Percentiles rank a stretch among this genome's conserved stretches.
Evolutionary conservation across 1,140 invertebrate genomes (phyloP).

Genomic region (Chionoecetes opilio): DNA sequence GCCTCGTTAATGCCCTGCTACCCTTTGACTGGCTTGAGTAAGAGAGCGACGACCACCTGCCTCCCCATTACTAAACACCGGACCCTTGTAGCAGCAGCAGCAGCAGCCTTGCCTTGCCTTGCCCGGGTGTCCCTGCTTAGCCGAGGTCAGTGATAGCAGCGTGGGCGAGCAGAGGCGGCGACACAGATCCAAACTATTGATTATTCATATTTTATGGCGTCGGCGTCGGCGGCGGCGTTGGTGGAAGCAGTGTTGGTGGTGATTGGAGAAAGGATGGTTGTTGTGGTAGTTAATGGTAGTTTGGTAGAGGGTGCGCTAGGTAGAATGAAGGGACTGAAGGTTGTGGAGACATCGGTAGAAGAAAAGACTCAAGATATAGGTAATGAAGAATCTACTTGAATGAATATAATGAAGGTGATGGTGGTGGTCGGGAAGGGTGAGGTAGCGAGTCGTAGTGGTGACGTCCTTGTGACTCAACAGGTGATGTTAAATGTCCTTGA

Average conservation of each 20-base stretch:
- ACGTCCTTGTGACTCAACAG: constrained; percentile 1
- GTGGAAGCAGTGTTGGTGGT: not conserved
- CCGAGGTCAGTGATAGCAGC: not conserved
- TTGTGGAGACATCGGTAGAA: too few species aligned
- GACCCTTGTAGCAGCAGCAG: too few species aligned
- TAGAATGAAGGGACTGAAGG: too few species aligned
- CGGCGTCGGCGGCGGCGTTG: not conserved
- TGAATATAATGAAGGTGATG: not conserved
- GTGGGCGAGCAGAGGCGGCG: not conserved
- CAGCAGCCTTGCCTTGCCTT: too few species aligned
- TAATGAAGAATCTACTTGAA: too few species aligned
- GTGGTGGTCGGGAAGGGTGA: not conserved
- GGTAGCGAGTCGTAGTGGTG: not conserved
- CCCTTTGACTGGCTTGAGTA: not conserved
- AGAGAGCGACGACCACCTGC: not conserved
- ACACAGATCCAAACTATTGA: constrained; percentile 29
- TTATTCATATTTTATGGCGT: not conserved
- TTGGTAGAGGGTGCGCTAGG: too few species aligned
- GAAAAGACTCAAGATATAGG: too few species aligned
- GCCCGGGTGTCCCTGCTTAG: constrained; percentile 9
- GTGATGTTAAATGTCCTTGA: not conserved
- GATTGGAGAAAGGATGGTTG: not conserved
- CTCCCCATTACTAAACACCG: not conserved
- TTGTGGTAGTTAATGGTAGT: not conserved
- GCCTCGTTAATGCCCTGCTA: not conserved